Conservation (phyloP, 2,888 invertebrate species). For the Odontothrips loti region DNA sequence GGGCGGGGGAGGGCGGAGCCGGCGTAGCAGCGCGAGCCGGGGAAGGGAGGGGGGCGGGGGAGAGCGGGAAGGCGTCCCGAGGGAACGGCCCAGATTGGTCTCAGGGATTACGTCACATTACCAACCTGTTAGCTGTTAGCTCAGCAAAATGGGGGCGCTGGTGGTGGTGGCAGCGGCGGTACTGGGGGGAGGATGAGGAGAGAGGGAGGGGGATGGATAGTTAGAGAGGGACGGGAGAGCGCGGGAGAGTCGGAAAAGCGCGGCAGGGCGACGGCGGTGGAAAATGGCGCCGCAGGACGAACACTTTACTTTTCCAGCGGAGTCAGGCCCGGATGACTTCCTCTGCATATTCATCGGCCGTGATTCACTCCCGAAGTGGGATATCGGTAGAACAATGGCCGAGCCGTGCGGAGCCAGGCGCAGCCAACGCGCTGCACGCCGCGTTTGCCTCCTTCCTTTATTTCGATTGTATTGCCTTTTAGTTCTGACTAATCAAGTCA, state of each 20-base stretch:
- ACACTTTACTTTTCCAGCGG: too few relatives aligned
- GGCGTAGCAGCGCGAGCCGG: too few relatives aligned
- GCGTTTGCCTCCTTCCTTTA: too few relatives aligned
- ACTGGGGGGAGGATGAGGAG: neutral
- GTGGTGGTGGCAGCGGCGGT: neutral
- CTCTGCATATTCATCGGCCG: too few relatives aligned
- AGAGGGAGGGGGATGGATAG: too few relatives aligned
- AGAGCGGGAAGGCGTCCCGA: neutral
- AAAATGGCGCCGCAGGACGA: too few relatives aligned
- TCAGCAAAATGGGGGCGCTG: neutral
- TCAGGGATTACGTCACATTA: slow-evolving; percentile 8
- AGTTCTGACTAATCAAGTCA: neutral
- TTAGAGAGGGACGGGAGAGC: too few relatives aligned
- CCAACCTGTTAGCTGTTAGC: slow-evolving; percentile 13
- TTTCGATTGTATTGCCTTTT: neutral
- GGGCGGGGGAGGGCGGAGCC: neutral
- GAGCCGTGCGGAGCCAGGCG: neutral
- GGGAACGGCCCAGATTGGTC: neutral
- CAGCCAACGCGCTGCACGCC: neutral
- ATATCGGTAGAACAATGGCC: neutral
- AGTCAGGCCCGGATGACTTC: too few relatives aligned
- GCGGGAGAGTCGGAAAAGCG: too few relatives aligned
- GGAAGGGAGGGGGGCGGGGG: neutral
- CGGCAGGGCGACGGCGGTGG: too few relatives aligned
- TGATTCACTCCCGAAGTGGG: too few relatives aligned